Evolutionary conservation across 2,113 vertebrate species (phyloP), one percentile per base, ranked within the genome.

Genomic region (Fulica atra): DNA sequence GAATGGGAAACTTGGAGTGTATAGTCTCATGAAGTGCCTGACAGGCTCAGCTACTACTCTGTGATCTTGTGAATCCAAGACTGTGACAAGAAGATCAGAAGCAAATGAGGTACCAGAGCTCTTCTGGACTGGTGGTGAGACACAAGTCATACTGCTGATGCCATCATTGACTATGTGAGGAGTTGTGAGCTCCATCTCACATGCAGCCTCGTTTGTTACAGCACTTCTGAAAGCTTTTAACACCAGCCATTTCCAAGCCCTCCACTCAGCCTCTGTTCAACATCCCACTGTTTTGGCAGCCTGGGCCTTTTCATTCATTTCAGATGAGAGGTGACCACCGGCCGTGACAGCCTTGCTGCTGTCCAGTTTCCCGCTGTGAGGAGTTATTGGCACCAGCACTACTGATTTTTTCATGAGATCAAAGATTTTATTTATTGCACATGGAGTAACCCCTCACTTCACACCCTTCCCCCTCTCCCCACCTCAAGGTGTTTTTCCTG

Each of bases 371-470:
- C 64, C 61, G 66, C n/a, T 59, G 35, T 3, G 2, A 91, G 53
- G 53, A 76, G 50, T 91, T 89, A 86, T 85, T 89, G 61, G 77
- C 91, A 88, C 24, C 26, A 89, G 33, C 15, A 25, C 48, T 85
- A 48, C 16, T 79, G 53, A 86, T 82, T 54, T 81, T 93, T 88
- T 81, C 59, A 77, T 1, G 10, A 81, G 51, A 93, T 73, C 35
- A 14, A 89, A 79, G 81, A 91, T 77, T 95, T 93, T 76, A 85
- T 95, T 95, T 95, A 88, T 82, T 77, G 77, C 70, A 81, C 40
- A 81, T 60, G 61, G 89, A 91, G 77, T 85, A 93, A 92, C 65
- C 53, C n/a, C 35, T 78, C 10, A 6, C 35, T 64, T 86, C 42
- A 36, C 0, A 0, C 25, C 25, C 69, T 6, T 51, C 24, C 51